These are phyloP conservation scores for Dysdera silvatica DNA, from an alignment of 1,140 invertebrate genomes.

Conservation along the genomic window DNA sequence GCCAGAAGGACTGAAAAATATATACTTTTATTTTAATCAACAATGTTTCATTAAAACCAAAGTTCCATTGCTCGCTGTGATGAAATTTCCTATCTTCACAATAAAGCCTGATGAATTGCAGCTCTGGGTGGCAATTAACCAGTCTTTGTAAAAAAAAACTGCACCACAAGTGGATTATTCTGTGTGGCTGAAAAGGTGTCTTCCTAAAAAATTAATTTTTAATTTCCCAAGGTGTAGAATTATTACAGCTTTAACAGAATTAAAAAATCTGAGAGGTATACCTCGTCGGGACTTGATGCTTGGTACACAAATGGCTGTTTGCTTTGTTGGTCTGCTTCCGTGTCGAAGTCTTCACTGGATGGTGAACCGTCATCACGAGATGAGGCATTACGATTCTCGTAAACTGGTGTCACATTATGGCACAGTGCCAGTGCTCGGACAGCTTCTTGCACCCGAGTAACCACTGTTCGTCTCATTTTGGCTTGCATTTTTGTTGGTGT, in stretches of 20 bases:
- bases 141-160: too few species aligned
- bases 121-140: too few species aligned
- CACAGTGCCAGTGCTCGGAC: constrained; percentile 92
- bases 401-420: constrained; percentile 98
- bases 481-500: constrained; percentile 21
- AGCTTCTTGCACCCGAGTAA: constrained; percentile 74
- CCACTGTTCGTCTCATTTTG: constrained; percentile 58
- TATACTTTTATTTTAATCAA: too few species aligned
- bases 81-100: too few species aligned
- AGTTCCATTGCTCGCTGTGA: too few species aligned
- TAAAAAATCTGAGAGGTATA: constrained; percentile 43
- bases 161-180: too few species aligned
- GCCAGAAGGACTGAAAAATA: too few species aligned
- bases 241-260: too few species aligned
- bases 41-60: too few species aligned
- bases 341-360: constrained; percentile 31
- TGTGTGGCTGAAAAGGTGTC: not conserved
- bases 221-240: too few species aligned
- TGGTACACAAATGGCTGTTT: constrained; percentile 53
- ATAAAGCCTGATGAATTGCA: too few species aligned
- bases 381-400: constrained; percentile 51
- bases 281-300: constrained; percentile 96
- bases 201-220: not conserved
- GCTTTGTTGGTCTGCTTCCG: constrained; percentile 59
- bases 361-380: not conserved